phyloP scores from a whole-genome alignment of 2,797 vertebrate genomes.

The Syndactyla subalaris region DNA sequence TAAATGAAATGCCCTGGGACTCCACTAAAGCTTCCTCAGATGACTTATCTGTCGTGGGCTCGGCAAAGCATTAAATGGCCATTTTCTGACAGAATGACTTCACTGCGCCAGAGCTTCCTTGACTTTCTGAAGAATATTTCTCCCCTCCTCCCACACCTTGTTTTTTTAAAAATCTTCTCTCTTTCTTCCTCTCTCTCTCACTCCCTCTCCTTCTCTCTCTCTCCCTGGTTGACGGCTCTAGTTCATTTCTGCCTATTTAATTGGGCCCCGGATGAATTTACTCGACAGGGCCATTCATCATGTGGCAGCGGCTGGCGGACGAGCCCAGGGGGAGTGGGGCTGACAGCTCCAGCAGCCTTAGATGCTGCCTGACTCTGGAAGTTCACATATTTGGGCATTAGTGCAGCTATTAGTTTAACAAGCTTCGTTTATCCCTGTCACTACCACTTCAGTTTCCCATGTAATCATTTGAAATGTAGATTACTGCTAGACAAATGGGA shows the following conservation, averaged over 20 bases:
- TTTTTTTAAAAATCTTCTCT: conserved; percentile 14
- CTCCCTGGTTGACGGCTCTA: conserved; percentile 84
- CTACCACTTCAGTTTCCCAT: conserved; percentile 86
- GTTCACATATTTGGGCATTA: conserved; percentile 94
- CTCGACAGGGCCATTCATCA: conserved; percentile 99
- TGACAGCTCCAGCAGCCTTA: conserved; percentile 85
- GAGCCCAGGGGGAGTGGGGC: conserved; percentile 87
- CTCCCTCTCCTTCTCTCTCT: conserved; percentile 66
- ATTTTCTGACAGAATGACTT: conserved; percentile 91
- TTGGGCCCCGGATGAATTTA: conserved; percentile 96
- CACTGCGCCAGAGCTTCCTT: conserved; percentile 72
- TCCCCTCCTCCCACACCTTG: conserved; percentile 37
- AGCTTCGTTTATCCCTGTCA: conserved; percentile 94
- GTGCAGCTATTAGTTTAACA: conserved; percentile 98
- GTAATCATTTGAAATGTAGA: conserved; percentile 91
- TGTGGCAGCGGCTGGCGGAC: conserved; percentile 90
- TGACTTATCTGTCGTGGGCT: conserved; percentile 89
- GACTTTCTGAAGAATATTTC: conserved; percentile 76
- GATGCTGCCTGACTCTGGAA: conserved; percentile 86
- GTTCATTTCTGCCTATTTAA: conserved; percentile 91
- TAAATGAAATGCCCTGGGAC: conserved; percentile 87
- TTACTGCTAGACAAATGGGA: conserved; percentile 89
- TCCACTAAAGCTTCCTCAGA: conserved; percentile 80
- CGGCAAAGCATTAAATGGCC: conserved; percentile 91
- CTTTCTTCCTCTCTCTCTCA: conserved; percentile 46